Percentiles rank a stretch among this genome's conserved stretches.
Conservation (phyloP, 2,113 vertebrate species). For the Gymnorhina tibicen region DNA sequence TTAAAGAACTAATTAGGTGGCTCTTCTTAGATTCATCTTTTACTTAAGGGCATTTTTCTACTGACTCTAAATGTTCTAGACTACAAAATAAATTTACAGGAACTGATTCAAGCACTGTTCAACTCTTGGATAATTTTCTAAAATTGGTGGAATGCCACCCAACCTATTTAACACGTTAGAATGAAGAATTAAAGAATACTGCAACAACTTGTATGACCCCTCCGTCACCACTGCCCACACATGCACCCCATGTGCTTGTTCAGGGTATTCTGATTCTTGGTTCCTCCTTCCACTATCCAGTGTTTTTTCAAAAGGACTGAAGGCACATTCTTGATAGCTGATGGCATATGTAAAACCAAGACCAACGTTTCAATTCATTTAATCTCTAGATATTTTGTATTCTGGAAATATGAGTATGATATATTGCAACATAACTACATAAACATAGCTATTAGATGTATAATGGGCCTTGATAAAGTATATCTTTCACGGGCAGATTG, state of each 20-base stretch:
- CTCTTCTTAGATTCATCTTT: neutral
- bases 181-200: neutral
- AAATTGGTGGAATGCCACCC: neutral
- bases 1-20: neutral
- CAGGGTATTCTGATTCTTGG: too few species aligned
- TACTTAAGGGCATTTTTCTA: neutral
- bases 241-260: neutral
- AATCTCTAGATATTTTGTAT: neutral
- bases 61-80: neutral
- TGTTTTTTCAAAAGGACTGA: neutral
- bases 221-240: rapidly evolving
- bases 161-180: neutral
- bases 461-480: neutral
- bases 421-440: neutral
- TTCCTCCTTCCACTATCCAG: neutral
- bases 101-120: neutral
- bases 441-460: neutral
- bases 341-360: neutral
- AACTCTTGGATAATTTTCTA: neutral
- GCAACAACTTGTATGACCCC: neutral
- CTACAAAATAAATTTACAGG: neutral
- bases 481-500: neutral
- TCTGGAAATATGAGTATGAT: neutral
- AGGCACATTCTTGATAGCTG: neutral
- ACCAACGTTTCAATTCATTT: neutral